These are phyloP conservation scores for Excalfactoria chinensis DNA, from an alignment of 2,113 vertebrate genomes.

Conservation along the genomic window DNA sequence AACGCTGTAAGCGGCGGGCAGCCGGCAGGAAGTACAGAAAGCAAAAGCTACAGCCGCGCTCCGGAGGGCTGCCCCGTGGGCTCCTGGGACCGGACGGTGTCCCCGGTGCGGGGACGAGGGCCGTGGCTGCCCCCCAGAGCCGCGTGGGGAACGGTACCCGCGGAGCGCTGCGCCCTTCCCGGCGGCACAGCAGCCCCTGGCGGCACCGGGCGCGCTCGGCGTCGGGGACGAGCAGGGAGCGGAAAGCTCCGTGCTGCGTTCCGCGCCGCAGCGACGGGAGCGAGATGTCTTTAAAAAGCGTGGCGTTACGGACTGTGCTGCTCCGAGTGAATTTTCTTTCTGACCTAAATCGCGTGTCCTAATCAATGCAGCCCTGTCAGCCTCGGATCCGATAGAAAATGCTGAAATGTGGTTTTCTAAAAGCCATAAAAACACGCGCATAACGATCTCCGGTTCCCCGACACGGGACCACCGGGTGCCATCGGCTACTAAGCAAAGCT, in stretches of 20 bases:
- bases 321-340: slow-evolving; percentile 19
- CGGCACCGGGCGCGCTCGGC: no score
- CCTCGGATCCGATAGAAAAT: slow-evolving; percentile 53
- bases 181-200: no score
- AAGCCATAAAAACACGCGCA: slow-evolving; percentile 74
- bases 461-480: slow-evolving; percentile 5
- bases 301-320: background rate
- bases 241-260: background rate
- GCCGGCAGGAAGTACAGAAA: background rate
- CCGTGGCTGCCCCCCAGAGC: no score
- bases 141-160: no score
- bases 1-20: background rate
- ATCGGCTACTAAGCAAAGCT: slow-evolving; percentile 40
- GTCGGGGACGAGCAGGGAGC: no score
- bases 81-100: no score
- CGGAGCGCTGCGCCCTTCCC: no score
- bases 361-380: slow-evolving; percentile 47
- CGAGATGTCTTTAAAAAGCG: background rate
- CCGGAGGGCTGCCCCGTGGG: background rate
- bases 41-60: background rate
- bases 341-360: slow-evolving; percentile 43
- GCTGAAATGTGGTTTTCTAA: slow-evolving; percentile 74
- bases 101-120: no score
- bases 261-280: background rate
- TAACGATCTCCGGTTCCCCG: slow-evolving; percentile 75